phyloP scores from a whole-genome alignment of 2,797 vertebrate species.

The Gymnoscopelus microlampas region DNA sequence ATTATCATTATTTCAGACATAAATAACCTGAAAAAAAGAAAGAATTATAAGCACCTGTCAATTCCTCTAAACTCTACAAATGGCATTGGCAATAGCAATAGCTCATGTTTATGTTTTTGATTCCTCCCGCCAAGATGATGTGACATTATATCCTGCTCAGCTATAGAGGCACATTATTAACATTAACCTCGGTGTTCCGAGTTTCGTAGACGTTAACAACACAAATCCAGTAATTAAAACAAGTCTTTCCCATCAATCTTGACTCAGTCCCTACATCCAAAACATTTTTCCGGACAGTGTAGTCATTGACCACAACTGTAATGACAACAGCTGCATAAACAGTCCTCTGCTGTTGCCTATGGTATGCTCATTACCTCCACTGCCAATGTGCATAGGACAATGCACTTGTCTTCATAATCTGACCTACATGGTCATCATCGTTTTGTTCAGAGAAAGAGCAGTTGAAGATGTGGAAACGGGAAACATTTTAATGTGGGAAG shows the following conservation, averaged over 20 bases:
- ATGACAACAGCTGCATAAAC: slow-evolving; percentile 55
- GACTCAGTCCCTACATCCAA: slow-evolving; percentile 55
- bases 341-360: slow-evolving; percentile 23
- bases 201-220: no score
- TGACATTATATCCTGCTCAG: background rate
- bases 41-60: background rate
- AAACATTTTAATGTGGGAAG: no score
- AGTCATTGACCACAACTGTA: slow-evolving; percentile 58
- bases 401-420: no score
- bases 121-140: background rate
- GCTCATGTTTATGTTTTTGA: background rate
- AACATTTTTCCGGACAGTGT: slow-evolving; percentile 38
- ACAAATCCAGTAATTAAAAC: slow-evolving; percentile 32
- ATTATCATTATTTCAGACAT: slow-evolving; percentile 16
- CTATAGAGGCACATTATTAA: slow-evolving; percentile 2
- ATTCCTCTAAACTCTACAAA: slow-evolving; percentile 16
- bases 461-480: no score
- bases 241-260: slow-evolving; percentile 53
- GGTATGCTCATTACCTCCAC: no score
- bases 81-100: background rate
- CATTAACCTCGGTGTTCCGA: no score
- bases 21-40: slow-evolving; percentile 12
- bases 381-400: no score
- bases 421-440: no score
- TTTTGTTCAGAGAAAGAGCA: no score